Evolutionary conservation across 2,888 invertebrate genomes (phyloP), one percentile per base, ranked within the genome.

Genomic region (Hypena proboscidalis): DNA sequence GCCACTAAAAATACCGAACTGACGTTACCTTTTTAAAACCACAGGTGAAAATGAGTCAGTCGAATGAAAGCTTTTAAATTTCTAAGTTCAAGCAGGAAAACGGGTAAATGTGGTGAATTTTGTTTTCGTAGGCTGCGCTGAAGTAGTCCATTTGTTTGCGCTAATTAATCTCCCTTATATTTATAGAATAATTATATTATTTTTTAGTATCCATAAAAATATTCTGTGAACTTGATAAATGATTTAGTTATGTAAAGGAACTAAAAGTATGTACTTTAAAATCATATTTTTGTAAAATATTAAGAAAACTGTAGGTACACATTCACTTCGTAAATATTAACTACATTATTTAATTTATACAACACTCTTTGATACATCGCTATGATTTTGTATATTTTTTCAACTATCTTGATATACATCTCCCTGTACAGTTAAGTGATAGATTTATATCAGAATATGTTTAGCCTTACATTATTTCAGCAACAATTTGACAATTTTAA

Each of bases 361-460:
- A n/a, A 20, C 26, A 1, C 6, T 36, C 23, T 31, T 25, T 13
- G 4, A 27, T 41, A 40, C n/a, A 25, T 11, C 31, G 11, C 15
- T 29, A 30, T 6, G 15, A n/a, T 26, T 27, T n/a, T 25, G 4
- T 26, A 25, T 19, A 21, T 39, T 15, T 7, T 36, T 3, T 32
- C 9, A 17, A 15, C 26, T 19, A 33, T 22, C 6, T 19, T 29
- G 32, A 47, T 40, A 29, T 46, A 43, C 31, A 38, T 54, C 38
- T 58, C 54, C 53, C 58, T 64, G 62, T 66, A 68, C 46, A 55
- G 22, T 43, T 52, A 37, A 56, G 37, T 53, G 39, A 42, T 36
- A 47, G 21, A 33, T 42, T 46, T 48, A 41, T 25, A 32, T 35
- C 13, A 37, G 23, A 27, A 8, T 13, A 23, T 19, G 14, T 34